phyloP scores from a whole-genome alignment of 1,140 invertebrate genomes.

The Paracyclopina nana region DNA sequence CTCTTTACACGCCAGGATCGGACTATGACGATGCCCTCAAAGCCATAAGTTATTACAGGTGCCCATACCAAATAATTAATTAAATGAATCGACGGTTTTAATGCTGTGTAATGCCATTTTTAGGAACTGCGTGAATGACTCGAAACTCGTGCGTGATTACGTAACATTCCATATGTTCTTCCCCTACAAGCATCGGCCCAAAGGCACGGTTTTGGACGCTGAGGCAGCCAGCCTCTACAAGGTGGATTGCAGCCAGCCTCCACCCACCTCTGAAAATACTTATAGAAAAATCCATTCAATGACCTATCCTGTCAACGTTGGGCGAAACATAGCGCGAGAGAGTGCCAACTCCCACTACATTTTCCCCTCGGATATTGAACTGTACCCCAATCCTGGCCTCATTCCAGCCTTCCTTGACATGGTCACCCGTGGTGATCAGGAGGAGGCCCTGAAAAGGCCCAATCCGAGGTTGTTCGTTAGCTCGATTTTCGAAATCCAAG shows the following conservation, averaged over 20 bases:
- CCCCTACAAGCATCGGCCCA: slow-evolving; percentile 42
- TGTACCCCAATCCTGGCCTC: slow-evolving; percentile 39
- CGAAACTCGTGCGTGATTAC: slow-evolving; percentile 34
- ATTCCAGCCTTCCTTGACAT: slow-evolving; percentile 21
- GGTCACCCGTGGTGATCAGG: slow-evolving; percentile 17
- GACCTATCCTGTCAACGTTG: slow-evolving; percentile 69
- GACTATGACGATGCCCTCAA: slow-evolving; percentile 43
- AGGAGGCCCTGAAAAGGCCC: neutral
- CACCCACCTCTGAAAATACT: neutral
- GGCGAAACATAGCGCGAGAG: slow-evolving; percentile 59
- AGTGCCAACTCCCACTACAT: slow-evolving; percentile 58
- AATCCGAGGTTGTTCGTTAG: slow-evolving; percentile 57
- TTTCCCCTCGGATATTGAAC: slow-evolving; percentile 64
- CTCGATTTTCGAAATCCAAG: slow-evolving; percentile 60
- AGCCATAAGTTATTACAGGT: slow-evolving; percentile 42
- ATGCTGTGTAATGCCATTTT: too few species aligned
- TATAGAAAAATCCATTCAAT: slow-evolving; percentile 42
- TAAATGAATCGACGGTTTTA: too few species aligned
- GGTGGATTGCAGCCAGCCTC: too few species aligned
- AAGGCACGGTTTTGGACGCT: neutral
- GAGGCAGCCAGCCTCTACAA: too few species aligned
- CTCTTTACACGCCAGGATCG: slow-evolving; percentile 49
- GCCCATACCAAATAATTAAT: too few species aligned
- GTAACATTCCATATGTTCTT: slow-evolving; percentile 74
- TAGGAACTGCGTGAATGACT: slow-evolving; percentile 29